Base-by-base conservation (phyloP, 2,797 vertebrate genomes). In the Oreochromis grahami region DNA sequence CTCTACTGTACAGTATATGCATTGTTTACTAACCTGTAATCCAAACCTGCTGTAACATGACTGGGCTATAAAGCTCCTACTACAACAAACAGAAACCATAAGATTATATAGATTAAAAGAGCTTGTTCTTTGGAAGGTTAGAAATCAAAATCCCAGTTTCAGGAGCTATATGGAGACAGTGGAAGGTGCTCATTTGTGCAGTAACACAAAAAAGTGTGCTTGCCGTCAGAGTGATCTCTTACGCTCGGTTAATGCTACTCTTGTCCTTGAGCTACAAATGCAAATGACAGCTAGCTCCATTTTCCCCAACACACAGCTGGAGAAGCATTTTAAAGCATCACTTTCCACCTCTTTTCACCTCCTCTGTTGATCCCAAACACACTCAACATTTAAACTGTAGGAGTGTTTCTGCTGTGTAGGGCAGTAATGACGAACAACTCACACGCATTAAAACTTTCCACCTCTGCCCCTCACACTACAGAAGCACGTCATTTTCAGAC, bases 261-360 rank as follows among this genome's bases (percentile, higher is more conserved):
- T 84, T 24, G 87, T 90, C 91, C 91, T 92, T 93, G 79, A 93
- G 89, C 85, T 89, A 29, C 84, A 32, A 88, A 91, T 91, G 89
- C 87, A 91, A 91, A 93, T 91, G 90, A 90, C 92, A 89, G 90
- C 79, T 3, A 43, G 82, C 90, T 89, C 91, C 87, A 90, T 88
- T 91, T 92, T 87, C 84, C 79, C 83, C 68, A 76, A 50, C 65
- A 43, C 88, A 83, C 90, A 88, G 91, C 90, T 88, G 90, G 83
- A 92, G 92, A 90, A 86, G 84, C 80, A 43, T 91, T 93, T 94
- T 60, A 90, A 89, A 91, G 88, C 91, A 90, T 87, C 85, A 86
- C 88, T 87, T 87, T 84, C 81, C 88, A 83, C 83, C 90, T 79
- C 78, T 78, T 83, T 48, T 85, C 50, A 76, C 79, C 84, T 85